These are phyloP conservation scores for Glomeris maerens DNA, from an alignment of 1,140 invertebrate species.

Conservation along the genomic window DNA sequence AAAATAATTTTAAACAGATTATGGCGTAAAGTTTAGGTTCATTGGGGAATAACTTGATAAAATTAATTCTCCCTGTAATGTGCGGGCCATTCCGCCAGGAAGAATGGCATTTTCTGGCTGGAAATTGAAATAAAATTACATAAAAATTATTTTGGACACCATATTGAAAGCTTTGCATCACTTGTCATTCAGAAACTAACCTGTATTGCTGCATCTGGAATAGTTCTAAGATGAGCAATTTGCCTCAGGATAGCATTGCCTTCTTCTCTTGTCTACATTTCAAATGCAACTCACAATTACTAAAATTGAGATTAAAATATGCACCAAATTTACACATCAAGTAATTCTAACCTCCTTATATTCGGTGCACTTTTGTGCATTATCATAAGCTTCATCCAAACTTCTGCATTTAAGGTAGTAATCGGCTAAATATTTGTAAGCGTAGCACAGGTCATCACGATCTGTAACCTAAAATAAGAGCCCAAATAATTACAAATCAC, in stretches of 20 bases:
- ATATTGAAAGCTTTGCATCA: not conserved
- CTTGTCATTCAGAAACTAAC: not conserved
- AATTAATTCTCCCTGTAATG: not conserved
- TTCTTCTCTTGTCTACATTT: constrained; percentile 66
- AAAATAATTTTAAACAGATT: not conserved
- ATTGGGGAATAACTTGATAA: constrained; percentile 11
- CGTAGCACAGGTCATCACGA: constrained; percentile 61
- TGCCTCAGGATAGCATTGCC: constrained; percentile 71
- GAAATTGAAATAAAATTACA: constrained; percentile 1
- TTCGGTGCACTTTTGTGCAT: constrained; percentile 84
- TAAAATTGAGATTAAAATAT: not conserved
- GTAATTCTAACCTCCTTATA: constrained; percentile 39
- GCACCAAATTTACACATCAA: constrained; percentile 5
- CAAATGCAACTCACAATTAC: constrained; percentile 11
- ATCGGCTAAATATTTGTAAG: constrained; percentile 78
- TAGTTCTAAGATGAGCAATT: constrained; percentile 51
- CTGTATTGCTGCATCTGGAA: constrained; percentile 26
- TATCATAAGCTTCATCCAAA: constrained; percentile 74
- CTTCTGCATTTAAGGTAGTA: constrained; percentile 61
- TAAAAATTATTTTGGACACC: not conserved
- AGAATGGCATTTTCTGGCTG: not conserved
- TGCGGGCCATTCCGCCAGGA: not conserved
- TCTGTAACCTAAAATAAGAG: constrained; percentile 36
- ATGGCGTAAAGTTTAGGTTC: constrained; percentile 15
- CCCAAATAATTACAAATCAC: constrained; percentile 3